Conservation (phyloP, 2,888 invertebrate species). For the Drosophila crucigera region DNA sequence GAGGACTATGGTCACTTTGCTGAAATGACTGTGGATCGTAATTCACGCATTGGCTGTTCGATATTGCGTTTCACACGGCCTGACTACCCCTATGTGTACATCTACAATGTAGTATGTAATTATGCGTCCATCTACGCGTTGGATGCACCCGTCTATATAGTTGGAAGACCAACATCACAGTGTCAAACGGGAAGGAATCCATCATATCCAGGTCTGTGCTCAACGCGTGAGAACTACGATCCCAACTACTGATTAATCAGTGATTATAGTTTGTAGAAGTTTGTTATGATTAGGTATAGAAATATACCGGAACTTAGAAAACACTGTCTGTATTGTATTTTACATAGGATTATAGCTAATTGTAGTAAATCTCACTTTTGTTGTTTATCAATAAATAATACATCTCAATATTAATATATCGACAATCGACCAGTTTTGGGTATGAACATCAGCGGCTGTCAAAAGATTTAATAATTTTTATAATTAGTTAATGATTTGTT, state of each 20-base stretch:
- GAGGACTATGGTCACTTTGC: slow-evolving; percentile 85
- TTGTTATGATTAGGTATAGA: slow-evolving; percentile 57
- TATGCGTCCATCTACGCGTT: slow-evolving; percentile 84
- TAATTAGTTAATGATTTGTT: slow-evolving; percentile 62
- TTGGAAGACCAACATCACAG: slow-evolving; percentile 76
- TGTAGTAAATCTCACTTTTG: slow-evolving; percentile 38
- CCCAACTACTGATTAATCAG: slow-evolving; percentile 78
- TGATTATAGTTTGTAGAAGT: slow-evolving; percentile 4
- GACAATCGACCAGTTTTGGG: slow-evolving; percentile 12
- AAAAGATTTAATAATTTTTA: slow-evolving; percentile 44
- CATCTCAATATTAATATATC: slow-evolving; percentile 34
- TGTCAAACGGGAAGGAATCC: slow-evolving; percentile 82
- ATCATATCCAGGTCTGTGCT: slow-evolving; percentile 83
- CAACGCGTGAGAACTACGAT: slow-evolving; percentile 77
- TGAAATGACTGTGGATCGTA: slow-evolving; percentile 83
- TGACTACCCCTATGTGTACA: slow-evolving; percentile 76
- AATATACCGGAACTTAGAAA: slow-evolving; percentile 59
- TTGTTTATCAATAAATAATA: slow-evolving; percentile 55
- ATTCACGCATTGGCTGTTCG: slow-evolving; percentile 83
- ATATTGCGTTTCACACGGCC: slow-evolving; percentile 82
- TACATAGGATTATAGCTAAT: slow-evolving; percentile 51
- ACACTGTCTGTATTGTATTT: slow-evolving; percentile 53
- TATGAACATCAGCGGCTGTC: slow-evolving; percentile 29
- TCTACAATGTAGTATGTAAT: slow-evolving; percentile 84
- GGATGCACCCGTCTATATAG: slow-evolving; percentile 80